A percentile compares a stretch with the other conserved stretches of the same genome.
phyloP scores from a whole-genome alignment of 2,113 vertebrate species.

The Dasyornis broadbenti region DNA sequence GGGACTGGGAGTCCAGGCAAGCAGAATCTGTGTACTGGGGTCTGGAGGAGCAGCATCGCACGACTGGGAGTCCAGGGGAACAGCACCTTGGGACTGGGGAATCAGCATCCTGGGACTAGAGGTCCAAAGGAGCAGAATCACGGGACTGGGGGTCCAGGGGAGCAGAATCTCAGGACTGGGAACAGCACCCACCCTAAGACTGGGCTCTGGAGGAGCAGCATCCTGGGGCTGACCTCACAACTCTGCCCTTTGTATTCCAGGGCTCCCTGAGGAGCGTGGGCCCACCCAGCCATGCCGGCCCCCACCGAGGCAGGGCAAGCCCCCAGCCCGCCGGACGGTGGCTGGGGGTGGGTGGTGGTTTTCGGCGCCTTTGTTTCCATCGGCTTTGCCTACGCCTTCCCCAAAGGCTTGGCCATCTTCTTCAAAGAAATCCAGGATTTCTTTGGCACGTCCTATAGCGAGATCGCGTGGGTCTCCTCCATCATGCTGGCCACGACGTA shows the following conservation, averaged over 20 bases:
- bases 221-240: rapidly evolving
- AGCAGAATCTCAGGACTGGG: background rate
- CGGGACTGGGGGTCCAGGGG: too few relatives aligned
- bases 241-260: conserved; percentile 24
- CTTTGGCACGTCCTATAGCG: conserved; percentile 74
- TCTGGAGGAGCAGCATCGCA: rapidly evolving
- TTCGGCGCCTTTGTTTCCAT: conserved; percentile 76
- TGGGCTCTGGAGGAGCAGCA: background rate
- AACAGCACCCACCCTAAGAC: too few relatives aligned
- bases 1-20: background rate
- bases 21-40: background rate
- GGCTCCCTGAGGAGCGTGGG: background rate
- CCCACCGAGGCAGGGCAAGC: background rate
- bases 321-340: conserved; percentile 71
- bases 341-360: conserved; percentile 80
- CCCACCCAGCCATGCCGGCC: conserved; percentile 21
- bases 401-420: conserved; percentile 80
- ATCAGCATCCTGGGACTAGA: too few relatives aligned
- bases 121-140: too few relatives aligned
- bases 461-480: conserved; percentile 78
- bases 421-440: conserved; percentile 82
- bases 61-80: background rate
- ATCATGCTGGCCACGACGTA: conserved; percentile 80
- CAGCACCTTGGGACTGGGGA: too few relatives aligned
- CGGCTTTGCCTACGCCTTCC: conserved; percentile 81